These are phyloP conservation scores for Neoniphon sammara DNA, from an alignment of 2,797 vertebrate species.

Conservation along the genomic window DNA sequence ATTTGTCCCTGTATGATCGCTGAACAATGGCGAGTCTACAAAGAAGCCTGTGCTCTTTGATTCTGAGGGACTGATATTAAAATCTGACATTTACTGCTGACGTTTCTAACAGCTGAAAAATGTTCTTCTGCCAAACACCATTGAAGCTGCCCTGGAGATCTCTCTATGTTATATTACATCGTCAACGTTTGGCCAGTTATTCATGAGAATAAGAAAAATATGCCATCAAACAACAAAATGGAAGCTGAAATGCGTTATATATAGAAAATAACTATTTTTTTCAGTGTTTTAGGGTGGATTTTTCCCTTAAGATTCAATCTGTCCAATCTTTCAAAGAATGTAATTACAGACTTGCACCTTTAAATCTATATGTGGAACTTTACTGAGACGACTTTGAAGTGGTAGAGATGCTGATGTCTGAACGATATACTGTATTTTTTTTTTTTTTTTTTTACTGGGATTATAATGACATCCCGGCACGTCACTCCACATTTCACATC, in stretches of 20 bases:
- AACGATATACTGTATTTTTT: neutral
- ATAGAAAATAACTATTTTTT: too few species aligned
- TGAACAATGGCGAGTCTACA: neutral
- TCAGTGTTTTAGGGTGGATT: too few species aligned
- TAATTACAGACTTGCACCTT: neutral
- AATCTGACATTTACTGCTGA: too few species aligned
- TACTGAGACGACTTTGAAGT: conserved; percentile 17
- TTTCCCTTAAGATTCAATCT: neutral
- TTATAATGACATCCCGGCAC: conserved; percentile 30
- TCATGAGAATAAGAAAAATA: too few species aligned
- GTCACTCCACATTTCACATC: conserved; percentile 41
- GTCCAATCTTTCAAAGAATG: conserved; percentile 18
- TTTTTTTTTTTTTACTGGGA: conserved; percentile 2
- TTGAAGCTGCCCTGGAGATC: too few species aligned
- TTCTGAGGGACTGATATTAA: neutral
- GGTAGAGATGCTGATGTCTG: neutral
- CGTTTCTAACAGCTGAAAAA: too few species aligned
- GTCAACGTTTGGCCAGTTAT: too few species aligned
- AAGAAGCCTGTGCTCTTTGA: neutral
- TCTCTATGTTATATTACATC: too few species aligned
- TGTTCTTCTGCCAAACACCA: too few species aligned
- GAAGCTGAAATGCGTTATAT: too few species aligned
- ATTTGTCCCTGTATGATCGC: too few species aligned
- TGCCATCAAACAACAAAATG: too few species aligned
- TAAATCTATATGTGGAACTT: neutral